phyloP scores from a whole-genome alignment of 2,888 invertebrate genomes.

The Formica aserva region DNA sequence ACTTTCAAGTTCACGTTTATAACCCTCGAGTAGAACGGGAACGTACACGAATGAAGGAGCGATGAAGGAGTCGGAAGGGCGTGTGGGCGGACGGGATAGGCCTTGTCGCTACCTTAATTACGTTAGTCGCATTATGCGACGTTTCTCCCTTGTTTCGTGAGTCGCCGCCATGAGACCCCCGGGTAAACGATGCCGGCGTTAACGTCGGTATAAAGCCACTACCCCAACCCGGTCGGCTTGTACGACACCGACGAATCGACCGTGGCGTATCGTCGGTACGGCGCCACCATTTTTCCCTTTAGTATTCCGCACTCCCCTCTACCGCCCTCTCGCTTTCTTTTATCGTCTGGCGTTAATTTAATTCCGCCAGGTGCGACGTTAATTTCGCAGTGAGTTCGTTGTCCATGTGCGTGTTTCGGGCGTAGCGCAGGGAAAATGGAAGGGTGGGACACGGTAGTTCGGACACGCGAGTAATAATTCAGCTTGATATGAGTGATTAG shows the following conservation, averaged over 20 bases:
- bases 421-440: not conserved
- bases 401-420: constrained; percentile 33
- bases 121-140: constrained; percentile 73
- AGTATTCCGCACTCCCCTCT: constrained; percentile 13
- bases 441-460: not conserved
- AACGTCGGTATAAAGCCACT: constrained; percentile 64
- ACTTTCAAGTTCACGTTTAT: constrained; percentile 47
- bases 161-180: constrained; percentile 62
- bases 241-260: constrained; percentile 62
- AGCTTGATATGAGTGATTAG: constrained; percentile 19
- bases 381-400: constrained; percentile 63
- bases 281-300: constrained; percentile 17
- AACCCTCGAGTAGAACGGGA: constrained; percentile 26
- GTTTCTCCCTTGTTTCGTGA: constrained; percentile 69
- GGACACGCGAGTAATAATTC: constrained; percentile 43
- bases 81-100: constrained; percentile 48
- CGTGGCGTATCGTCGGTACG: constrained; percentile 54
- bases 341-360: constrained; percentile 74
- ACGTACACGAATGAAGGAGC: not conserved
- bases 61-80: constrained; percentile 40
- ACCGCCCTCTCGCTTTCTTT: constrained; percentile 63
- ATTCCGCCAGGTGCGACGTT: constrained; percentile 74
- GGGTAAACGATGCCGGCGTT: constrained; percentile 66
- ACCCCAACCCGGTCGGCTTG: constrained; percentile 50
- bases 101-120: constrained; percentile 67